Percentiles rank a stretch among this genome's conserved stretches.
phyloP scores from a whole-genome alignment of 2,888 invertebrate species.

The Brenthis ino region DNA sequence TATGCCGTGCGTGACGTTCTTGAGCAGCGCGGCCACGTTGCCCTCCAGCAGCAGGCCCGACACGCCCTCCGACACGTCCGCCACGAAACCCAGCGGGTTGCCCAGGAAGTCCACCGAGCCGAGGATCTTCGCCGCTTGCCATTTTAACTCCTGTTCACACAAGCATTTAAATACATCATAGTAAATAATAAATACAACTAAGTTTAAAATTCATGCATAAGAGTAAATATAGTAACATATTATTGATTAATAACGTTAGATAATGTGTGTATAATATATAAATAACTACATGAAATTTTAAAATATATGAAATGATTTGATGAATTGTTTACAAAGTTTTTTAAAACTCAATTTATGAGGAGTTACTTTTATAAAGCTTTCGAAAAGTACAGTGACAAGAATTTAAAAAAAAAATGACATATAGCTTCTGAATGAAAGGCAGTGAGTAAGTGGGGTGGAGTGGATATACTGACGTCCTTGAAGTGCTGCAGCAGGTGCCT shows the following conservation, averaged over 20 bases:
- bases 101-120: constrained; percentile 99
- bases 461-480: constrained; percentile 83
- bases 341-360: too few relatives aligned
- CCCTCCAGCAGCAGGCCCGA: constrained; percentile 96
- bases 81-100: constrained; percentile 97
- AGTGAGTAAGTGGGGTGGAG: too few relatives aligned
- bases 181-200: not conserved
- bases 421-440: too few relatives aligned
- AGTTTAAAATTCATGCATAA: not conserved
- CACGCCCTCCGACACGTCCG: constrained; percentile 97
- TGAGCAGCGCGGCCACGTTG: constrained; percentile 94
- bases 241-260: too few relatives aligned
- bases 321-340: too few relatives aligned
- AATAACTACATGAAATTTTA: too few relatives aligned
- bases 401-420: not conserved
- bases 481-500: constrained; percentile 93
- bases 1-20: constrained; percentile 98
- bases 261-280: too few relatives aligned
- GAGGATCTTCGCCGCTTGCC: constrained; percentile 97
- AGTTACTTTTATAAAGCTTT: too few relatives aligned
- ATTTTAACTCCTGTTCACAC: constrained; percentile 88
- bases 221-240: too few relatives aligned
- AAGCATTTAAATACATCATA: not conserved
- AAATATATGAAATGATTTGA: too few relatives aligned
- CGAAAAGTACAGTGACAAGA: not conserved